Evolutionary conservation across 2,888 invertebrate genomes (phyloP).

Genomic region (Amiota communis): DNA sequence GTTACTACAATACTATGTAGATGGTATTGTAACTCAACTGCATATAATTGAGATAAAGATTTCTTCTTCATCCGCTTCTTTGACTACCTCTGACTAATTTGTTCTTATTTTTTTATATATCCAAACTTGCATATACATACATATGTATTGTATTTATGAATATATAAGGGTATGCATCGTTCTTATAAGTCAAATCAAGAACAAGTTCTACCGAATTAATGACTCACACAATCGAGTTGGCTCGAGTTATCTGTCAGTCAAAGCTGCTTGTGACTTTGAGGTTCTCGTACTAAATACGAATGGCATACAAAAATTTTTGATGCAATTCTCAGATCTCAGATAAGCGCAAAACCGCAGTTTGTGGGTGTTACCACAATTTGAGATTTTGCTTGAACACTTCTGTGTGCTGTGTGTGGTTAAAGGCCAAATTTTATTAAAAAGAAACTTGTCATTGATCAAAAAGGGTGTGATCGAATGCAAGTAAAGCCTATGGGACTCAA

Average conservation of each 20-base stretch:
- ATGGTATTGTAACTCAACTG: background rate
- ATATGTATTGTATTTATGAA: background rate
- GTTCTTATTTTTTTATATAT: background rate
- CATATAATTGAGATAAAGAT: conserved; percentile 23
- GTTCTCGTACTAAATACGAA: background rate
- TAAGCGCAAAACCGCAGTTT: background rate
- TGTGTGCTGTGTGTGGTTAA: too few relatives aligned
- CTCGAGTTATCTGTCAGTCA: background rate
- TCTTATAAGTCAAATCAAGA: conserved; percentile 3
- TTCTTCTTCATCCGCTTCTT: conserved; percentile 6
- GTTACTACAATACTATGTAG: background rate
- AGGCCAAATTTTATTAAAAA: too few relatives aligned
- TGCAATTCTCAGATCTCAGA: conserved; percentile 4
- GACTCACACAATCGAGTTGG: conserved; percentile 6
- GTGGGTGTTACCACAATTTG: conserved; percentile 2
- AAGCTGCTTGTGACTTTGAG: conserved; percentile 4
- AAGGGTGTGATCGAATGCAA: background rate
- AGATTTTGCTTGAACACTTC: background rate
- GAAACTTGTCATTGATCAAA: too few relatives aligned
- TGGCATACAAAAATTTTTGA: too few relatives aligned
- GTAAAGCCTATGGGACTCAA: background rate
- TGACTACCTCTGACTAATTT: conserved; percentile 8
- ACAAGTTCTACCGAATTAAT: conserved; percentile 22
- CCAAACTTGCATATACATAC: background rate
- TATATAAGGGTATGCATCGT: background rate